These are phyloP conservation scores for Pionites leucogaster DNA, from an alignment of 2,113 vertebrate genomes.

Conservation along the genomic window DNA sequence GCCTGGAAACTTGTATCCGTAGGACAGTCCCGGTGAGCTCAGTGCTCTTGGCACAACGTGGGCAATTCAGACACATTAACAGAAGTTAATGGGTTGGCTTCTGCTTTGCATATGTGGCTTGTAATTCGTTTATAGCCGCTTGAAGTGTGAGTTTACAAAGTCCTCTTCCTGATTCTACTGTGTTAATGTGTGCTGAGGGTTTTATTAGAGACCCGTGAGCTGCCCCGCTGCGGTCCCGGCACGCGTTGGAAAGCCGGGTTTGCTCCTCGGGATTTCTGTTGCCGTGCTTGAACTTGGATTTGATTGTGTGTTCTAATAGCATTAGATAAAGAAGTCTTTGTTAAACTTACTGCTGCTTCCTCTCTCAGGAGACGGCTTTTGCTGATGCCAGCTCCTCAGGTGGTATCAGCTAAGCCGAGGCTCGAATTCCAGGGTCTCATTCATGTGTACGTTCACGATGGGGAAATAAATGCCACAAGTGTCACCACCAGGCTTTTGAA, in stretches of 20 bases:
- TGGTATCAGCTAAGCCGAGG: background rate
- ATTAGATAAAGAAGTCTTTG: conserved; percentile 37
- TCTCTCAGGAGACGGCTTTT: background rate
- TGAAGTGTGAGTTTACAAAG: background rate
- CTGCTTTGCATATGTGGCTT: background rate
- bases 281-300: background rate
- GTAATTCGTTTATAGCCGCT: background rate
- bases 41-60: background rate
- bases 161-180: background rate
- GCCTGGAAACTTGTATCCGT: background rate
- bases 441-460: background rate
- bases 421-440: background rate
- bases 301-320: background rate
- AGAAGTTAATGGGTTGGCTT: background rate
- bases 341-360: background rate
- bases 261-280: background rate
- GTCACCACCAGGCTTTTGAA: background rate
- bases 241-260: background rate
- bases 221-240: background rate
- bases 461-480: background rate
- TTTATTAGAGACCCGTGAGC: background rate
- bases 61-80: background rate
- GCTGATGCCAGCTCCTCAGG: background rate
- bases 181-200: background rate
- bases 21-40: background rate